Conservation (phyloP, 1,140 invertebrate species). For the Drosophila pectinifera region DNA sequence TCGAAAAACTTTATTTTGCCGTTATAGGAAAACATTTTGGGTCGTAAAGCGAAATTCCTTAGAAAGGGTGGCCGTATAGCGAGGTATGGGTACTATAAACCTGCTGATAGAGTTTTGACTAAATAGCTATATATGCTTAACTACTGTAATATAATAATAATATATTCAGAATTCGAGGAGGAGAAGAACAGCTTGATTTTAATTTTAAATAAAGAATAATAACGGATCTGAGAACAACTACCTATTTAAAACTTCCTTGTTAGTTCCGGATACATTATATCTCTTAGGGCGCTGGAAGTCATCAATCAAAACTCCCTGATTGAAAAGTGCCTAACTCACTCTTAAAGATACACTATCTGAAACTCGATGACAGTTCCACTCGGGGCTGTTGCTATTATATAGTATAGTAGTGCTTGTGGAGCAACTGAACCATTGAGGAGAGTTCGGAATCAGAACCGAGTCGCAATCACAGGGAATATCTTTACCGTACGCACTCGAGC, state of each 20-base stretch:
- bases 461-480: slow-evolving; percentile 28
- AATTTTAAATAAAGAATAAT: background rate
- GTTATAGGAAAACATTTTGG: too few relatives aligned
- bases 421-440: slow-evolving; percentile 39
- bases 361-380: slow-evolving; percentile 23
- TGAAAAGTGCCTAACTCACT: background rate
- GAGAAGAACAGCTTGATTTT: too few relatives aligned
- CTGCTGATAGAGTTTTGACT: background rate
- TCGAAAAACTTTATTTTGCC: too few relatives aligned
- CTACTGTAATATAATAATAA: background rate
- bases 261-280: background rate
- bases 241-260: background rate
- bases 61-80: too few relatives aligned
- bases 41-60: too few relatives aligned
- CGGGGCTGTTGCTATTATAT: slow-evolving; percentile 8
- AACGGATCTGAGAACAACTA: too few relatives aligned
- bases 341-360: slow-evolving; percentile 11
- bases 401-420: background rate
- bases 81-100: too few relatives aligned
- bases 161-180: background rate
- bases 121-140: background rate
- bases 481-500: slow-evolving; percentile 54
- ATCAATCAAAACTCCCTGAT: background rate
- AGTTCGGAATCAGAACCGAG: slow-evolving; percentile 27
- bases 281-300: background rate